Evolutionary conservation across 2,797 vertebrate species (phyloP).

Genomic region (Natrix natrix): DNA sequence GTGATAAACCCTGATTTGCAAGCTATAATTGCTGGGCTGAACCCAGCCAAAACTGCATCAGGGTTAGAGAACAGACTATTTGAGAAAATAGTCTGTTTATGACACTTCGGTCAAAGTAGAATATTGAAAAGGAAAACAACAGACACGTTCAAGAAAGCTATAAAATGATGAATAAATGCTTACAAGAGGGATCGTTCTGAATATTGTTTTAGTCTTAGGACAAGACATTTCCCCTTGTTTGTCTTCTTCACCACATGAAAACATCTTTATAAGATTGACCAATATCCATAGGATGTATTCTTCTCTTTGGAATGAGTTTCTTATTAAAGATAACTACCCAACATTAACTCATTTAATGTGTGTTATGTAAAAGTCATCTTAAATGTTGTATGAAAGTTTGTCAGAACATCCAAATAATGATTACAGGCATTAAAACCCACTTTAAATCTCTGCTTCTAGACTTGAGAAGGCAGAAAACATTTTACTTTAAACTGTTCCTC

Average conservation of each 20-base stretch:
- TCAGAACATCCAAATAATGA: constrained; percentile 35
- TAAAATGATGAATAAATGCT: background rate
- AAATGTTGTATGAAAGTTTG: constrained; percentile 46
- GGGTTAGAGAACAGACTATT: background rate
- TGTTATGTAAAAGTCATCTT: constrained; percentile 10
- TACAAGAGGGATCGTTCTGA: background rate
- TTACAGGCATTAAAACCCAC: background rate
- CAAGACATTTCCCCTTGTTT: background rate
- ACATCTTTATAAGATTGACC: background rate
- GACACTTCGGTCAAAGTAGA: background rate
- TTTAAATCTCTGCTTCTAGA: background rate
- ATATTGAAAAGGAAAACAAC: background rate
- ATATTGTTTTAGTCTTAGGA: background rate
- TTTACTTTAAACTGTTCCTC: constrained; percentile 53
- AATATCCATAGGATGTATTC: background rate
- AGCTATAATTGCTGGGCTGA: background rate
- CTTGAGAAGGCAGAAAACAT: constrained; percentile 42
- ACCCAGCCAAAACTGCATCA: background rate
- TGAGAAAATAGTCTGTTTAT: background rate
- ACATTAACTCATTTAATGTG: rapidly evolving
- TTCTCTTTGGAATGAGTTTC: background rate
- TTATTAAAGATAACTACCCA: background rate
- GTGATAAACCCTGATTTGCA: background rate
- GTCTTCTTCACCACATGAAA: background rate
- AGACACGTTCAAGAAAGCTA: background rate